A percentile compares a stretch with the other conserved stretches of the same genome.
These are phyloP conservation scores for Luidia sarsii DNA, from an alignment of 53 echinoderm and acorn worm genomes.

Conservation along the genomic window DNA sequence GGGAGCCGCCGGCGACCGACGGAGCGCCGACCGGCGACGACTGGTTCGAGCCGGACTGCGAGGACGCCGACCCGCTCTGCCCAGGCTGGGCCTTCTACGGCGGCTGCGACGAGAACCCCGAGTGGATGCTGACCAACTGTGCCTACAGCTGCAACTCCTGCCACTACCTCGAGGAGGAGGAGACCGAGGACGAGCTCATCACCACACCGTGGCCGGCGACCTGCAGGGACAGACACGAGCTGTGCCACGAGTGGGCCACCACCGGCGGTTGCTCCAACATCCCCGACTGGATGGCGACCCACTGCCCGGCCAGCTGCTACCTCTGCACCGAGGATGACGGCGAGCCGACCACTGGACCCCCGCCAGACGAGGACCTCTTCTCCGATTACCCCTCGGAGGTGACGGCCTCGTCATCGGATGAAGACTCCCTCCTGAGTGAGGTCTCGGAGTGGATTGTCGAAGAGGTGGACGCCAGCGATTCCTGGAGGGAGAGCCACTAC, in stretches of 20 bases:
- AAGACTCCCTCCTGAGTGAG: slow-evolving; percentile 3
- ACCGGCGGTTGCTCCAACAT: slow-evolving; percentile 47
- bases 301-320: slow-evolving; percentile 65
- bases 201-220: background rate
- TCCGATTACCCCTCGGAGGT: background rate
- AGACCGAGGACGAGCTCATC: background rate
- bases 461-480: slow-evolving; percentile 14
- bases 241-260: slow-evolving; percentile 57
- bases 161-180: slow-evolving; percentile 32
- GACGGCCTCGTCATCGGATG: background rate
- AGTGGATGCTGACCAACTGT: slow-evolving; percentile 85
- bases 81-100: slow-evolving; percentile 79
- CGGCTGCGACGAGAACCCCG: slow-evolving; percentile 78
- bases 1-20: background rate
- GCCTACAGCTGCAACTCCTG: slow-evolving; percentile 71
- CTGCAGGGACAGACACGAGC: slow-evolving; percentile 51
- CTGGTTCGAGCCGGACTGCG: slow-evolving; percentile 61
- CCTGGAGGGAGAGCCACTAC: slow-evolving; percentile 34
- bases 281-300: slow-evolving; percentile 62
- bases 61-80: slow-evolving; percentile 64
- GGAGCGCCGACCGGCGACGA: background rate
- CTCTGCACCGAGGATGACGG: slow-evolving; percentile 21
- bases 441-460: background rate
- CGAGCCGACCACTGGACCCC: background rate
- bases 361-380: background rate